Evolutionary conservation across 2,888 invertebrate species (phyloP).

Genomic region (Diaperis boleti): DNA sequence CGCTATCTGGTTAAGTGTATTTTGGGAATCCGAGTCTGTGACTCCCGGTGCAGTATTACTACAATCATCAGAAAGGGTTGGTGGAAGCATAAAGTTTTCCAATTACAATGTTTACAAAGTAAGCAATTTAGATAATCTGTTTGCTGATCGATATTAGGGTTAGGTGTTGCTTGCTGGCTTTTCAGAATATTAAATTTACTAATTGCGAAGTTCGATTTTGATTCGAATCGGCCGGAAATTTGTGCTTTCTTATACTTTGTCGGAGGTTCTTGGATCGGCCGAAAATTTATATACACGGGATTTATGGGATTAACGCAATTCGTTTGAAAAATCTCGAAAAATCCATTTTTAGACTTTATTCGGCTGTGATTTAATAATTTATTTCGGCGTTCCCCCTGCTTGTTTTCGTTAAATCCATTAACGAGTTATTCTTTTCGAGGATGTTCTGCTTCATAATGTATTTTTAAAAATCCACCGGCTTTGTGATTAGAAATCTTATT

Average conservation of each 20-base stretch:
- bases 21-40: conserved; percentile 40
- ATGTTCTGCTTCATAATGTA: conserved; percentile 13
- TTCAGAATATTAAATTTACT: conserved; percentile 58
- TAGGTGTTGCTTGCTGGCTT: conserved; percentile 57
- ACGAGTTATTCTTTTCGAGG: conserved; percentile 21
- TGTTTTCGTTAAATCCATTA: conserved; percentile 30
- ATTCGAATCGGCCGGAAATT: conserved; percentile 55
- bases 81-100: conserved; percentile 58
- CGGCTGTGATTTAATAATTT: conserved; percentile 27
- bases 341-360: conserved; percentile 14
- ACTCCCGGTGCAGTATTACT: conserved; percentile 37
- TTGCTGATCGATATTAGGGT: conserved; percentile 60
- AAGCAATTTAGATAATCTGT: conserved; percentile 65
- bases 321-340: conserved; percentile 26
- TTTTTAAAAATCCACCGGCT: conserved; percentile 21
- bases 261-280: no score
- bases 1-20: conserved; percentile 31
- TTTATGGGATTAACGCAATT: conserved; percentile 29
- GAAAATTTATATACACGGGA: conserved; percentile 4
- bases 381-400: conserved; percentile 25
- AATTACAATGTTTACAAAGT: conserved; percentile 63
- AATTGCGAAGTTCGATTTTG: conserved; percentile 57
- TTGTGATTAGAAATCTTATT: conserved; percentile 20
- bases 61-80: conserved; percentile 48
- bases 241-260: conserved; percentile 49